Base-by-base conservation (phyloP, 2,888 invertebrate species). In the Oscheius onirici region DNA sequence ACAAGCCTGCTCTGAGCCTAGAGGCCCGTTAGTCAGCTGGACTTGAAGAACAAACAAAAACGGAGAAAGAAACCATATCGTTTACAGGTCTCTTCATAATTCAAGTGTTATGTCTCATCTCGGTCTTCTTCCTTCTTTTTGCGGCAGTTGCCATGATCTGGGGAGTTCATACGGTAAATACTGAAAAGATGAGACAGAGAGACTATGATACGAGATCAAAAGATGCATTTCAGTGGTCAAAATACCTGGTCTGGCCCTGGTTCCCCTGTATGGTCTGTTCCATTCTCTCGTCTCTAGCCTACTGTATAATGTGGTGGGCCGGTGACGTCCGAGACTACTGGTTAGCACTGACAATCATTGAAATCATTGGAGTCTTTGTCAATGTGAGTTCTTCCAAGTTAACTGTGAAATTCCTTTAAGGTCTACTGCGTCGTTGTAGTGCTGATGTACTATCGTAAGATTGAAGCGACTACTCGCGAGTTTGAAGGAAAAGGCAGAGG, bases 291-390 rank as follows among this genome's bases (percentile, higher is more conserved):
- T 78, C 82, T 1, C 61, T 87, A 17, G 86, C 86, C 49, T 87
- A 87, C 74, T 87, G 87, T 66, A 83, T 85, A 1, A 83, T 81
- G 75, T 87, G 87, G 87, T 87, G 86, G 85, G 76, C 81, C 13
- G 86, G 86, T 11, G 86, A 86, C 63, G 86, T 87, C n/a, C 69
- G 86, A 17, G 84, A 84, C 65, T 87, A 87, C 73, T 87, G 87
- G 87, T 75, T 87, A 26, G 85, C 83, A 2, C 77, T 87, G 28
- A 87, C 87, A 13, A 86, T 87, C 40, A 72, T 87, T 43, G 84
- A 87, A 65, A 81, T 84, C 54, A 79, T 87, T 66, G 82, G 81
- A 13, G 85, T 86, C 13, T 76, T 87, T 46, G 75, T 87, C 67
- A 87, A 87, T 76, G 87, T 87, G 43, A 73, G 82, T 13, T 11